These are phyloP conservation scores for Spodoptera frugiperda DNA, from an alignment of 1,140 invertebrate genomes.

Conservation along the genomic window DNA sequence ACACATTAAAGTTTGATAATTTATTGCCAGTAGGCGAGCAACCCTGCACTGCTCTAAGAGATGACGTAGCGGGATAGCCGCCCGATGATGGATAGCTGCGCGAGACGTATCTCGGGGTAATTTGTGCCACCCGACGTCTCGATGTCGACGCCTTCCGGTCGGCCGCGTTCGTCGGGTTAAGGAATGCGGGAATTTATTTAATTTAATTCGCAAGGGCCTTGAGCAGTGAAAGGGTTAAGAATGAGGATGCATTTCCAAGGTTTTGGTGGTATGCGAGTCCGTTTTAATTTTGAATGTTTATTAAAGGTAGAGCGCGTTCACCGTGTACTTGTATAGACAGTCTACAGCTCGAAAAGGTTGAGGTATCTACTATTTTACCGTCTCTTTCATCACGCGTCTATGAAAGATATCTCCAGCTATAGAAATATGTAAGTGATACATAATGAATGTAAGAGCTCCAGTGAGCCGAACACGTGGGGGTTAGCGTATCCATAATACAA, in stretches of 20 bases:
- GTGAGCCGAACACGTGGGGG: conserved; percentile 31
- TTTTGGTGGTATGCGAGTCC: not conserved
- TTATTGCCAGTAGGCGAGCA: conserved; percentile 18
- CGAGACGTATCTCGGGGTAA: conserved; percentile 51
- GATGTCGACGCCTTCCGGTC: conserved; percentile 36
- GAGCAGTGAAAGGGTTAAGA: conserved; percentile 23
- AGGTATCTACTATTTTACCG: no score
- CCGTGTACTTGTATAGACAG: no score
- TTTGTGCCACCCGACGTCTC: conserved; percentile 50
- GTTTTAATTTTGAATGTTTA: not conserved
- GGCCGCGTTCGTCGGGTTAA: conserved; percentile 30
- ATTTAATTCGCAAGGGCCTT: conserved; percentile 32
- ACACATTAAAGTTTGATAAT: conserved; percentile 12
- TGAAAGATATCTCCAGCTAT: not conserved
- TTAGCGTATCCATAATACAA: conserved; percentile 32
- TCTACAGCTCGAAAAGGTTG: no score
- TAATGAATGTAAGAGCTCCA: conserved; percentile 7
- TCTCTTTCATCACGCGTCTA: not conserved
- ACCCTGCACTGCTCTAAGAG: conserved; percentile 31
- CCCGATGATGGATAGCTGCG: conserved; percentile 51
- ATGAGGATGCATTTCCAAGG: conserved; percentile 31
- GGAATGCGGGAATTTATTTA: conserved; percentile 29
- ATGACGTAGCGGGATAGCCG: conserved; percentile 48
- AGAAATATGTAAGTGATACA: not conserved
- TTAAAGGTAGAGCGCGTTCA: not conserved